Percentiles rank a stretch among this genome's conserved stretches.
These are phyloP conservation scores for Montipora capitata DNA, from an alignment of 92 coral and sea anemone genomes.

Conservation along the genomic window DNA sequence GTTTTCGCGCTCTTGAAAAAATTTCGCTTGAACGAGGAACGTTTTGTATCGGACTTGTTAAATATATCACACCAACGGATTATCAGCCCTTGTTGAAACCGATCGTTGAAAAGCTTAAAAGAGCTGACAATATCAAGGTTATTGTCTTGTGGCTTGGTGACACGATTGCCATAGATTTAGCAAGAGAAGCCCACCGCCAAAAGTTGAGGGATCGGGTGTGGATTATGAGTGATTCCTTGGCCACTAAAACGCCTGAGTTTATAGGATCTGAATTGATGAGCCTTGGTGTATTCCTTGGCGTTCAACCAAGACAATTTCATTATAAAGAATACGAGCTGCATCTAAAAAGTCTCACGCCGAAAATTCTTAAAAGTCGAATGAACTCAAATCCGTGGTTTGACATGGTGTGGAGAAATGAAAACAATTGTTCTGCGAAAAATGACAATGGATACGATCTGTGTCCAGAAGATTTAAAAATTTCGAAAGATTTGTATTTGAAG, in stretches of 20 bases:
- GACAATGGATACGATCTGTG: slow-evolving; percentile 43
- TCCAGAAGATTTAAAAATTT: slow-evolving; percentile 50
- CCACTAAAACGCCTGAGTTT: slow-evolving; percentile 72
- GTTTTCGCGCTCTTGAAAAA: slow-evolving; percentile 81
- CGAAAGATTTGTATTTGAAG: slow-evolving; percentile 47
- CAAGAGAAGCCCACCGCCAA: slow-evolving; percentile 78
- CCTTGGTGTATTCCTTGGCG: slow-evolving; percentile 79
- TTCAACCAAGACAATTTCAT: slow-evolving; percentile 71
- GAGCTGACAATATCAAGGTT: slow-evolving; percentile 68
- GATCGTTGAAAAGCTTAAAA: slow-evolving; percentile 64
- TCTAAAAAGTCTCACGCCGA: slow-evolving; percentile 60
- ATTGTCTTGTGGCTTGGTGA: slow-evolving; percentile 88
- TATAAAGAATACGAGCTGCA: slow-evolving; percentile 64
- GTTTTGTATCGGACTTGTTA: slow-evolving; percentile 83
- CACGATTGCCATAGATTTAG: slow-evolving; percentile 59
- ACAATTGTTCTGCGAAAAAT: slow-evolving; percentile 46
- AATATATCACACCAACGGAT: slow-evolving; percentile 71
- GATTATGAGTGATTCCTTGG: slow-evolving; percentile 90
- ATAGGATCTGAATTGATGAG: slow-evolving; percentile 73
- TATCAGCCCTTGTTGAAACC: slow-evolving; percentile 58
- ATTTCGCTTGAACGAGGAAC: slow-evolving; percentile 72
- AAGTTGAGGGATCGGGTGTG: slow-evolving; percentile 74
- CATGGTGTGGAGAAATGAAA: slow-evolving; percentile 69
- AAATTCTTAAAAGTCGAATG: slow-evolving; percentile 13
- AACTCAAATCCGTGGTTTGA: slow-evolving; percentile 72